These are phyloP conservation scores for Pluvialis apricaria DNA, from an alignment of 2,113 vertebrate genomes.

Conservation along the genomic window DNA sequence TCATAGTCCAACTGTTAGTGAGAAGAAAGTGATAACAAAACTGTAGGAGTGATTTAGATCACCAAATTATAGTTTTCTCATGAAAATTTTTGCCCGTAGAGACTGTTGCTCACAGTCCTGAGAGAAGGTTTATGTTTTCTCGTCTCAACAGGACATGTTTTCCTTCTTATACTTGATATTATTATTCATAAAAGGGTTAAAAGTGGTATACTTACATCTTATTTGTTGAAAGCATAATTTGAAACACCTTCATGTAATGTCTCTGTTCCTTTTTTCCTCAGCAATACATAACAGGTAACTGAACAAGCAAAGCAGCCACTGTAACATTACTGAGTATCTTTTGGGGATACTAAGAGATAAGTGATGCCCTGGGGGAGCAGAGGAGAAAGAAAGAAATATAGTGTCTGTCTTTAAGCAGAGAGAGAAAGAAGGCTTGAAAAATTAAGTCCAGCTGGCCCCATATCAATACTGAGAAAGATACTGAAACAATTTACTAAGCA, in stretches of 20 bases:
- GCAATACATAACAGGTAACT: neutral
- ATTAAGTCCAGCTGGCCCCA: conserved; percentile 22
- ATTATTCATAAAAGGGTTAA: neutral
- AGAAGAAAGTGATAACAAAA: neutral
- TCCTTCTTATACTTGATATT: neutral
- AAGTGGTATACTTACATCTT: neutral
- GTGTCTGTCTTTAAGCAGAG: neutral
- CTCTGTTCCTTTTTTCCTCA: neutral
- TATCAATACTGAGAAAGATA: conserved; percentile 48
- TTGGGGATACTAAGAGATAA: neutral
- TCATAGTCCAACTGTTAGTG: neutral
- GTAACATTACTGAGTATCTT: neutral
- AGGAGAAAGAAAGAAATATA: neutral
- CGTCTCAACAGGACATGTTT: neutral
- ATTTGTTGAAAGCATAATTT: neutral
- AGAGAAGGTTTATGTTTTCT: neutral
- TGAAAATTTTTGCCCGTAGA: neutral
- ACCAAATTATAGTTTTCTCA: neutral
- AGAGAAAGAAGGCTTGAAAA: conserved; percentile 23
- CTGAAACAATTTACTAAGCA: conserved; percentile 21
- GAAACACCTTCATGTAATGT: neutral
- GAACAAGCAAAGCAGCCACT: neutral
- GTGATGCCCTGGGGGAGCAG: neutral
- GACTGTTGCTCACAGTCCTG: neutral
- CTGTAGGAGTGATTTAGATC: neutral